Evolutionary conservation across 2,797 vertebrate species (phyloP).

Genomic region (Spondyliosoma cantharus): DNA sequence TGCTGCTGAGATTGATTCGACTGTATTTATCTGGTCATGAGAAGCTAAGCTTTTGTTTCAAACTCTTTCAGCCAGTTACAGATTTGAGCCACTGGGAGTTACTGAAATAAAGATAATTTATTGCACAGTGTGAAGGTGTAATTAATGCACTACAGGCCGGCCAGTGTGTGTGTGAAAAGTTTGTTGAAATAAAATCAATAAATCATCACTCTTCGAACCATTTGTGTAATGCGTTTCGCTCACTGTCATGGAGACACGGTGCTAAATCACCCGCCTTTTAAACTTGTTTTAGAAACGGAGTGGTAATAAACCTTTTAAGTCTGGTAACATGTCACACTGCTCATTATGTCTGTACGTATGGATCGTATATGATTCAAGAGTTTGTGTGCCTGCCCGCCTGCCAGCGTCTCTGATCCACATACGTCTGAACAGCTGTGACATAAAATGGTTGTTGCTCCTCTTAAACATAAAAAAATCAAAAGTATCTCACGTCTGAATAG

Average conservation of each 20-base stretch:
- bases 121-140: not conserved
- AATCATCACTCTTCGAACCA: constrained; percentile 18
- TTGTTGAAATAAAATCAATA: constrained; percentile 20
- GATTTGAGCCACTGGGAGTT: constrained; percentile 15
- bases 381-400: not conserved
- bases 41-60: constrained; percentile 1
- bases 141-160: not conserved
- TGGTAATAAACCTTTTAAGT: too few species aligned
- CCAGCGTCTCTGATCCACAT: constrained; percentile 10
- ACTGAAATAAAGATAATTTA: constrained; percentile 13
- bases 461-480: constrained; percentile 16
- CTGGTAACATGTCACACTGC: too few species aligned
- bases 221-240: not conserved
- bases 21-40: not conserved
- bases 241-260: not conserved
- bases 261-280: not conserved
- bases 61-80: constrained; percentile 9
- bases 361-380: constrained; percentile 1
- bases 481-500: constrained; percentile 41
- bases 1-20: constrained; percentile 37
- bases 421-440: constrained; percentile 26
- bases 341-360: not conserved
- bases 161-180: not conserved
- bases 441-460: constrained; percentile 23
- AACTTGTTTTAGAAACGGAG: not conserved